Base-by-base conservation (phyloP, 2,888 invertebrate genomes). In the Torymus aiolomorphi region DNA sequence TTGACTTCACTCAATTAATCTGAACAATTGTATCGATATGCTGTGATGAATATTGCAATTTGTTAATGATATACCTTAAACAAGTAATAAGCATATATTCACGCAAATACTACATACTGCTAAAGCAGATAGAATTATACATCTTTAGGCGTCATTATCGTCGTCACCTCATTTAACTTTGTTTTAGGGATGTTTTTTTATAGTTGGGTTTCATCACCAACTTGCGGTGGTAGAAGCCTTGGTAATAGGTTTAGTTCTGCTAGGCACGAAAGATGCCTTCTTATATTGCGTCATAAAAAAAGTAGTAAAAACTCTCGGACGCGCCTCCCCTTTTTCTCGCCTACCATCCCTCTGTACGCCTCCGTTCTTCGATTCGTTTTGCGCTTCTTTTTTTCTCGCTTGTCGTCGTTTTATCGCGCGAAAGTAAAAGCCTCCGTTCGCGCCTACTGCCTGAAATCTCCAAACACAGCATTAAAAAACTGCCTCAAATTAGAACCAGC, bases 161-260 rank as follows among this genome's bases (percentile, higher is more conserved):
- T 83, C 83, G 83, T 85, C 83, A 88, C 85, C 88, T 89, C 86
- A 89, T 89, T 89, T 88, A 89, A 90, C 89, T 89, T 89, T 89
- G 88, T 89, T 87, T 86, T 86, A 85, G 84, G 85, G 84, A 85
- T 85, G 81, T 83, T 82, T 80, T 84, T 78, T 82, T 89, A 89
- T 87, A 87, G 88, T 86, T 86, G 78, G 86, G 85, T 89, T 88
- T 89, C 89, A 89, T 89, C 89, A 88, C 86, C 84, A 85, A 83
- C 83, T 83, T 84, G 84, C 86, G 86, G 85, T 85, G 82, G 82
- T 82, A 77, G 11, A 51, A 61, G 72, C 13, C 76, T n/a, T n/a
- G 85, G 87, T 89, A 89, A 90, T 90, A 89, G 89, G 88, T 90
- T 90, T 88, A 88, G 89, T 89, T 89, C 86, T 84, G 84, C 81